Conservation (phyloP, 2,797 vertebrate genomes). For the Hypotaenidia philippensis region DNA sequence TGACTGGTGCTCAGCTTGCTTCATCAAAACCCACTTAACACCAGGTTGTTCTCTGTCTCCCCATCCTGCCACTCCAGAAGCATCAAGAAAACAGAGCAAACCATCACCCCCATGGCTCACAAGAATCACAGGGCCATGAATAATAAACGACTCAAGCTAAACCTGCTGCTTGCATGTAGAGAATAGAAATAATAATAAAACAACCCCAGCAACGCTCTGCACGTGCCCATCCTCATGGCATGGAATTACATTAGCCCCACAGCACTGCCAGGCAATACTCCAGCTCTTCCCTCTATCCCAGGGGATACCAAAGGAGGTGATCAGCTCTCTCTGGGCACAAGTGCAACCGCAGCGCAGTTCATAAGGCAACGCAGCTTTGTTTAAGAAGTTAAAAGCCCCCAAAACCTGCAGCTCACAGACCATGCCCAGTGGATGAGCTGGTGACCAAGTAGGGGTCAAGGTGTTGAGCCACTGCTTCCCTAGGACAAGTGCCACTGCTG, state of each 20-base stretch:
- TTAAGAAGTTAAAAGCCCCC: neutral
- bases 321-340: neutral
- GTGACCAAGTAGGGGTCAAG: neutral
- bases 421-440: rapidly evolving
- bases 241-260: neutral
- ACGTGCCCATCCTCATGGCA: neutral
- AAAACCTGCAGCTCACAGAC: neutral
- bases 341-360: neutral
- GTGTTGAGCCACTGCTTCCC: neutral
- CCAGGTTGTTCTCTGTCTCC: neutral
- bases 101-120: neutral
- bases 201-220: neutral
- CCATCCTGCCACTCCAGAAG: neutral
- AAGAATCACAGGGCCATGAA: neutral
- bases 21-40: neutral
- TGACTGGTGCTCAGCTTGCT: neutral
- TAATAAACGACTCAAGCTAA: slow-evolving; percentile 1
- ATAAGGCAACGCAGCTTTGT: neutral
- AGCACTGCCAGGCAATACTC: neutral
- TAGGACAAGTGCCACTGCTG: no score
- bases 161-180: neutral
- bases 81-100: slow-evolving; percentile 1
- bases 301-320: neutral
- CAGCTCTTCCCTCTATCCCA: neutral
- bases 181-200: neutral